Evolutionary conservation across 2,797 vertebrate species (phyloP), one percentile per base, ranked within the genome.

Genomic region (Petrocephalus sullivani): DNA sequence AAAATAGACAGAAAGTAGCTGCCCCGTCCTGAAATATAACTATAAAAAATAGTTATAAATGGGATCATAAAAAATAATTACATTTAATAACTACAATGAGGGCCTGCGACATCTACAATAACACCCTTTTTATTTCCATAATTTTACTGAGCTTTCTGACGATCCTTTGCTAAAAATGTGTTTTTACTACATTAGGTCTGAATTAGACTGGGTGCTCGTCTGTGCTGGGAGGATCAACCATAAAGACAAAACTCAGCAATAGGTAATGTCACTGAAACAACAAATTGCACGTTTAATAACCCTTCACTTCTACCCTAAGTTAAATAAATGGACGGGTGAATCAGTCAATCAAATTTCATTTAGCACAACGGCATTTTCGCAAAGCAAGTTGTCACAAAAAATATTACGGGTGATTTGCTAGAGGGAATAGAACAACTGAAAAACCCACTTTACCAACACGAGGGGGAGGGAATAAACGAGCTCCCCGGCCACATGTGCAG

Each of bases 271-370:
- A 49, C 75, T 46, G 75, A 51, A 81, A 81, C 16, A 81, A 81
- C 75, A 81, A 81, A 81, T 81, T 51, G 46, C 37, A 21, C 46
- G 21, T 81, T 41, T 46, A 81, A 81, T 81, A 51, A 81, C 41
- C 46, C 37, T 81, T 81, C 46, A 51, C 75, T 46, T 81, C 37
- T 81, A 51, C 37, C 75, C 75, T 51, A 51, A 81, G 75, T 81
- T 81, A 81, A 49, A 81, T 21, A 46, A 81, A 81, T 81, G 75
- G 46, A 49, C 7, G 19, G 75, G 46, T 81, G 75, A 51, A 81
- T 81, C 75, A 81, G 46, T 81, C 75, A 81, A 51, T 81, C 75
- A 81, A 81, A 81, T 81, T 81, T 46, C 37, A 81, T 81, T 28
- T 81, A 21, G 46, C 49, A 81, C 12, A 49, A 81, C 5, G 19